Percentiles rank a stretch among this genome's conserved stretches.
phyloP scores from a whole-genome alignment of 1,140 invertebrate species.

The Xylocopa sonorina region DNA sequence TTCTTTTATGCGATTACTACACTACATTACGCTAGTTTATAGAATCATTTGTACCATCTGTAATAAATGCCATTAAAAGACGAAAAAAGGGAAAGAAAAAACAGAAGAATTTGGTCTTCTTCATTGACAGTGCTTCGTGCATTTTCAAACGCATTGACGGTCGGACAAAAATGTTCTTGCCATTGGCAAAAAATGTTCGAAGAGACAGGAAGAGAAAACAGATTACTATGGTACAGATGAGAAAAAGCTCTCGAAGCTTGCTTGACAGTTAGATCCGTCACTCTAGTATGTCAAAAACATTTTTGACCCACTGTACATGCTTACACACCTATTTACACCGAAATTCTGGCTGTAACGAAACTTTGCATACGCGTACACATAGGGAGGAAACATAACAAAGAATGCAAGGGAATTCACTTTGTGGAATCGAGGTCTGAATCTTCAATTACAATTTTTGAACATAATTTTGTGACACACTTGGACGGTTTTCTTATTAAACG shows the following conservation, averaged over 20 bases:
- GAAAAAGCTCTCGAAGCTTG: too few species aligned
- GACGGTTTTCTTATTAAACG: too few species aligned
- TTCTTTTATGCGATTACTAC: conserved; percentile 63
- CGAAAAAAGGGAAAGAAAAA: conserved; percentile 67
- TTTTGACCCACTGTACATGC: conserved; percentile 44
- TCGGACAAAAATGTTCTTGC: conserved; percentile 42
- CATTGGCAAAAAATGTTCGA: too few species aligned
- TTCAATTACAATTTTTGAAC: too few species aligned
- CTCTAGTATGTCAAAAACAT: conserved; percentile 11
- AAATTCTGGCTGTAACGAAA: not conserved
- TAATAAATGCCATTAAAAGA: conserved; percentile 77
- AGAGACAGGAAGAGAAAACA: too few species aligned
- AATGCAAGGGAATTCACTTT: too few species aligned
- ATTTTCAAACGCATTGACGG: conserved; percentile 18
- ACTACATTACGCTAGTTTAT: conserved; percentile 70
- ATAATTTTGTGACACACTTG: too few species aligned
- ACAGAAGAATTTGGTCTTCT: conserved; percentile 60
- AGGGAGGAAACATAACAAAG: too few species aligned
- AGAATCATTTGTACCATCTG: conserved; percentile 80
- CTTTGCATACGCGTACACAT: not conserved
- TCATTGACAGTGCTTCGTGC: conserved; percentile 49
- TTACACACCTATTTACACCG: conserved; percentile 31
- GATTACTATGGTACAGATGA: conserved; percentile 40
- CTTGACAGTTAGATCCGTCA: too few species aligned
- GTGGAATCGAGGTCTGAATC: too few species aligned